Evolutionary conservation across 1,140 invertebrate species (phyloP).

Genomic region (Eumeta japonica): DNA sequence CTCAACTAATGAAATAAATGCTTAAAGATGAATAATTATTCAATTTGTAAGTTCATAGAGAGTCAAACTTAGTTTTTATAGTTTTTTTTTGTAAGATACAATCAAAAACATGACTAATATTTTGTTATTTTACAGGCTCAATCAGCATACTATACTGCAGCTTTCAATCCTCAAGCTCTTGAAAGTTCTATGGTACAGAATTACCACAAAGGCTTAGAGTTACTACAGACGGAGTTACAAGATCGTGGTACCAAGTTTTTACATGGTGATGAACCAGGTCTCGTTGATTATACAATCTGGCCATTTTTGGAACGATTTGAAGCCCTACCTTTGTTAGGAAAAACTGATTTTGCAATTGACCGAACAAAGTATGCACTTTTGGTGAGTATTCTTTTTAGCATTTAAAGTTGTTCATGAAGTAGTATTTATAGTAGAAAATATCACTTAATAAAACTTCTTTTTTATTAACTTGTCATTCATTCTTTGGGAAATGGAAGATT

Average conservation of each 20-base stretch:
- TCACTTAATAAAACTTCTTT: no score
- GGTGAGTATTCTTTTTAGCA: constrained; percentile 22
- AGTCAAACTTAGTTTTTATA: no score
- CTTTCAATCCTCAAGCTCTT: constrained; percentile 33
- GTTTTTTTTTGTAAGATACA: no score
- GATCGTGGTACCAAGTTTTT: constrained; percentile 67
- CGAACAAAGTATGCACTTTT: constrained; percentile 34
- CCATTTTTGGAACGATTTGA: constrained; percentile 80
- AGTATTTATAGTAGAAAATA: no score
- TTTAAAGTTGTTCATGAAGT: no score
- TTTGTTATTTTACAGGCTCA: constrained; percentile 29
- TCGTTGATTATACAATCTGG: constrained; percentile 84
- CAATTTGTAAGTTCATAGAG: no score
- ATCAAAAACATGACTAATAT: no score
- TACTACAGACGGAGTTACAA: constrained; percentile 67
- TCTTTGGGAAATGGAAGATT: no score
- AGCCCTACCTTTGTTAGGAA: constrained; percentile 59
- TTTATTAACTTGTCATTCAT: no score
- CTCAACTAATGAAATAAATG: no score
- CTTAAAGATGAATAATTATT: no score
- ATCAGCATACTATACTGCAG: constrained; percentile 44
- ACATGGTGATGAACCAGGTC: constrained; percentile 67
- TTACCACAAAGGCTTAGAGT: constrained; percentile 57
- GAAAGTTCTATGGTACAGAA: constrained; percentile 24
- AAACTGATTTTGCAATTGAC: constrained; percentile 58